phyloP scores from a whole-genome alignment of 1,140 invertebrate species.

The Trachymyrmex septentrionalis region DNA sequence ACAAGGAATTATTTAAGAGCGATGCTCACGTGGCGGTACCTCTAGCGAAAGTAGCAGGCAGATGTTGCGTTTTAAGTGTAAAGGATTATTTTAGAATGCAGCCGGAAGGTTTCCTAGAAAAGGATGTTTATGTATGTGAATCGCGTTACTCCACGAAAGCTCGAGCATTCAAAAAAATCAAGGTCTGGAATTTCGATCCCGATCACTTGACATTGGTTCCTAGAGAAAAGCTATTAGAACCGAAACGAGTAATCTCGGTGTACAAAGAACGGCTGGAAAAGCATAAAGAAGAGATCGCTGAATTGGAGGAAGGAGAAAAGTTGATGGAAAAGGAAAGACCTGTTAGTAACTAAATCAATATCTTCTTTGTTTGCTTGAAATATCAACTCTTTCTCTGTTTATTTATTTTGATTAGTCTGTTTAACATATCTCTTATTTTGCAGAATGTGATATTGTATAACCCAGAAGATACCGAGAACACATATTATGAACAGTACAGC shows the following conservation, averaged over 20 bases:
- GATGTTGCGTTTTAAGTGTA: conserved; percentile 97
- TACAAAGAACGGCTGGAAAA: conserved; percentile 97
- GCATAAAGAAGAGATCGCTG: conserved; percentile 95
- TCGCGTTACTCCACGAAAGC: conserved; percentile 95
- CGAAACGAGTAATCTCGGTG: conserved; percentile 96
- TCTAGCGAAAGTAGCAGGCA: conserved; percentile 95
- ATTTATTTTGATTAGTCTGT: conserved; percentile 19
- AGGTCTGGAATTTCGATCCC: conserved; percentile 93
- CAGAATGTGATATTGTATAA: conserved; percentile 92
- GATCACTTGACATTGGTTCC: conserved; percentile 90
- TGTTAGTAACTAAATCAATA: conserved; percentile 83
- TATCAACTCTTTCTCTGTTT: not conserved
- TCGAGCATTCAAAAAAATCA: conserved; percentile 97
- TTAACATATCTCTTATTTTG: conserved; percentile 76
- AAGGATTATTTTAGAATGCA: conserved; percentile 97
- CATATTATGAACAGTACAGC: conserved; percentile 97
- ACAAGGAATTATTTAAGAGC: conserved; percentile 98
- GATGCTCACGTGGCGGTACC: conserved; percentile 94
- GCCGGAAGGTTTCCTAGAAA: conserved; percentile 95
- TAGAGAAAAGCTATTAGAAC: conserved; percentile 92
- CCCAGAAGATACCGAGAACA: conserved; percentile 91
- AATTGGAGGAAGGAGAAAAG: conserved; percentile 93
- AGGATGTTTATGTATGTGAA: conserved; percentile 99
- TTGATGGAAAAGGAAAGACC: conserved; percentile 93
- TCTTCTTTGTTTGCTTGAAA: not conserved